Conservation (phyloP, 2,888 invertebrate genomes). For the Epiblema foenella region DNA sequence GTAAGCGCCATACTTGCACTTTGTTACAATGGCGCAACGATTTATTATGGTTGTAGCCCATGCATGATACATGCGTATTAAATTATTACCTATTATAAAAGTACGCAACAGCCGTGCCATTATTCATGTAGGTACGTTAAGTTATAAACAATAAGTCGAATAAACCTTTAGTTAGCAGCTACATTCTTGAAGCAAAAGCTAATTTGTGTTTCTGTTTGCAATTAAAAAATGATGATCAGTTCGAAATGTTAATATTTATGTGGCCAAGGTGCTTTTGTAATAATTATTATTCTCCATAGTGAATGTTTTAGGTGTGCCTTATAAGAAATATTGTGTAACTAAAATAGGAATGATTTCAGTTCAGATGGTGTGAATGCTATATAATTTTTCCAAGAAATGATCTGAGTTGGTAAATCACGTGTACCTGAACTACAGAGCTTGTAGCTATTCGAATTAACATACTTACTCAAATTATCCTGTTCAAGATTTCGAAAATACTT, state of each 20-base stretch:
- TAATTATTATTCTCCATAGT: constrained; percentile 24
- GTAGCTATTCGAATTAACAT: constrained; percentile 27
- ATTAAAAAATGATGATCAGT: not conserved
- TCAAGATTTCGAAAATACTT: constrained; percentile 11
- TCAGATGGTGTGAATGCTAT: constrained; percentile 7
- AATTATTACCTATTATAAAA: constrained; percentile 18
- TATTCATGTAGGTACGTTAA: not conserved
- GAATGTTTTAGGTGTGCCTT: constrained; percentile 42
- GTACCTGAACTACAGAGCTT: constrained; percentile 43
- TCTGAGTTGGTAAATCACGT: constrained; percentile 18
- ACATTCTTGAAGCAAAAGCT: not conserved
- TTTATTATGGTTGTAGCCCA: constrained; percentile 4
- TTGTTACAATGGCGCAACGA: constrained; percentile 23
- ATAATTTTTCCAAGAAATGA: constrained; percentile 4
- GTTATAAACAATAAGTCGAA: not conserved
- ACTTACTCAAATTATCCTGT: constrained; percentile 13
- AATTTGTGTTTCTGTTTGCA: not conserved
- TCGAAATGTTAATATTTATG: constrained; percentile 12
- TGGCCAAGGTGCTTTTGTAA: constrained; percentile 26
- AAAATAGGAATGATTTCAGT: constrained; percentile 8
- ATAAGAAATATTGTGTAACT: constrained; percentile 32
- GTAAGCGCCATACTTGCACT: constrained; percentile 1
- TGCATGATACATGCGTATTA: constrained; percentile 2
- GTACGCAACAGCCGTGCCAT: not conserved
- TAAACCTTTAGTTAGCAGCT: constrained; percentile 8